These are phyloP conservation scores for Pontoporia blainvillei DNA, from an alignment of 2,113 vertebrate species.

Conservation along the genomic window DNA sequence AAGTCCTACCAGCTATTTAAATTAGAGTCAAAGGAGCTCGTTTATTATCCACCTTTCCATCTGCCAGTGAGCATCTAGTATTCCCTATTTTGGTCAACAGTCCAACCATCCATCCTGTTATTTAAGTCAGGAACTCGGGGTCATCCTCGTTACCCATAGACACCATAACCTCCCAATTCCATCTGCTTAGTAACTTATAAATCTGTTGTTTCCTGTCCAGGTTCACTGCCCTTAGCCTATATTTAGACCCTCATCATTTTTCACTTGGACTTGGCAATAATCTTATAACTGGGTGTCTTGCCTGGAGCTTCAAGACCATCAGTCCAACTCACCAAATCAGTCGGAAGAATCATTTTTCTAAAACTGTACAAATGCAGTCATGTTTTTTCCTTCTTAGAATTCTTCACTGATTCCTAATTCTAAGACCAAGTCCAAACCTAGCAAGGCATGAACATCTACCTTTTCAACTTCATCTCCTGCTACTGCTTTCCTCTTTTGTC, in stretches of 20 bases:
- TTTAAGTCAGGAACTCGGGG: not conserved
- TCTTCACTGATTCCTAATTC: not conserved
- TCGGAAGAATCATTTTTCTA: not conserved
- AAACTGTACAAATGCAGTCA: not conserved
- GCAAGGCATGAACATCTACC: not conserved
- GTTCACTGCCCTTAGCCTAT: not conserved
- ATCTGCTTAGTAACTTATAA: not conserved
- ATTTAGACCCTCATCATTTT: constrained; percentile 16
- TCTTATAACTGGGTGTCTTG: not conserved
- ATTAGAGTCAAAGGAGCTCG: not conserved
- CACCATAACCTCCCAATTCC: not conserved
- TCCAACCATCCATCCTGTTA: not conserved
- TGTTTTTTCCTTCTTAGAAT: not conserved
- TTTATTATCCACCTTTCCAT: not conserved
- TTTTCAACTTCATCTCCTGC: not conserved
- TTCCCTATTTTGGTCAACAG: not conserved
- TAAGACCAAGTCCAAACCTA: not conserved
- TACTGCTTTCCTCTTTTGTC: not conserved
- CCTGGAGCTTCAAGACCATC: constrained; percentile 1
- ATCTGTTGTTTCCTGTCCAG: constrained; percentile 36
- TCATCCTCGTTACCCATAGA: not conserved
- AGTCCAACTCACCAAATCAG: not conserved
- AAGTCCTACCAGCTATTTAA: not conserved
- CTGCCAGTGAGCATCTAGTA: not conserved
- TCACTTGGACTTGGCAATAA: not conserved